phyloP scores from a whole-genome alignment of 2,888 invertebrate genomes.

The Oxytorus armatus region DNA sequence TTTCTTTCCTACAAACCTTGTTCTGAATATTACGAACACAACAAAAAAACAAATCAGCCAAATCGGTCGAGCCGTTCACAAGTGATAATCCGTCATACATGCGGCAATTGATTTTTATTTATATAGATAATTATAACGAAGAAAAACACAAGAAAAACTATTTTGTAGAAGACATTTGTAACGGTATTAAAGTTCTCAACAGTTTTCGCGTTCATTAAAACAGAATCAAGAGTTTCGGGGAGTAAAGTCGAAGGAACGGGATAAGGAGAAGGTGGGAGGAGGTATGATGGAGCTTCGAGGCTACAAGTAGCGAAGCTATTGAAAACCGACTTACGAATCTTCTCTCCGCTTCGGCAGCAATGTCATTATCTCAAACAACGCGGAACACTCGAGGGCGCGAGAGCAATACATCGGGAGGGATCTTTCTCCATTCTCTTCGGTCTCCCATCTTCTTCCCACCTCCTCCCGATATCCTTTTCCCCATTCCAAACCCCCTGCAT shows the following conservation, averaged over 20 bases:
- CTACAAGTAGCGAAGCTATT: conserved; percentile 60
- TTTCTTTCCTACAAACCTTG: no score
- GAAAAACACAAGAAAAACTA: not conserved
- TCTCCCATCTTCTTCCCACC: conserved; percentile 46
- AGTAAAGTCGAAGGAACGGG: conserved; percentile 28
- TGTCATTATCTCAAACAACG: conserved; percentile 77
- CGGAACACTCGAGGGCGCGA: conserved; percentile 73
- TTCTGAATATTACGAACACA: no score
- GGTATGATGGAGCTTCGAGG: conserved; percentile 24
- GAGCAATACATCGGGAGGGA: conserved; percentile 68
- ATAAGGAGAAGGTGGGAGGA: not conserved
- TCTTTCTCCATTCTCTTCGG: conserved; percentile 30
- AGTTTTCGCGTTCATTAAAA: conserved; percentile 72
- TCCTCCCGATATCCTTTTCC: conserved; percentile 56
- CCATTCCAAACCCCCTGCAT: conserved; percentile 18
- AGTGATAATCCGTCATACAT: no score
- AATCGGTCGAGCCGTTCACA: no score
- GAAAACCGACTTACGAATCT: conserved; percentile 69
- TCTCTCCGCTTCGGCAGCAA: conserved; percentile 70
- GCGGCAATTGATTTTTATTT: not conserved
- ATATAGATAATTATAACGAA: not conserved
- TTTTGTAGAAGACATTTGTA: conserved; percentile 17
- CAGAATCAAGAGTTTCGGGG: conserved; percentile 41
- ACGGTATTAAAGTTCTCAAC: conserved; percentile 49
- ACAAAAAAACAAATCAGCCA: no score